These are phyloP conservation scores for Argyra leucocephala DNA, from an alignment of 2,888 invertebrate species.

Conservation along the genomic window DNA sequence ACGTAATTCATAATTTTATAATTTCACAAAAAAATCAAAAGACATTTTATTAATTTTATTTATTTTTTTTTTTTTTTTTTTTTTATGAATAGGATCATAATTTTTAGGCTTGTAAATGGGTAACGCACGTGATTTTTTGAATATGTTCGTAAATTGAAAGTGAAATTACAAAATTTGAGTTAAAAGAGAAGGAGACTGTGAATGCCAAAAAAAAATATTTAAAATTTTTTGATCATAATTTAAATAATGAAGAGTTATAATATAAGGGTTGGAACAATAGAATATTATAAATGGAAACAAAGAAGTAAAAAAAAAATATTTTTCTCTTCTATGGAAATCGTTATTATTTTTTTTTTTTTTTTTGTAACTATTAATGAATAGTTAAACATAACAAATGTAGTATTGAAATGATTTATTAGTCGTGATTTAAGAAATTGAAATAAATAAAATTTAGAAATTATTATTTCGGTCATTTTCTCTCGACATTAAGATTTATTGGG, in stretches of 20 bases:
- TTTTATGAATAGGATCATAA: background rate
- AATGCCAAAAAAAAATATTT: background rate
- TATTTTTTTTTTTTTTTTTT: background rate
- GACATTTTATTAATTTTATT: background rate
- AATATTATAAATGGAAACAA: background rate
- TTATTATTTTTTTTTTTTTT: no score
- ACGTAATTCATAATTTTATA: background rate
- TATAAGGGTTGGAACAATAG: background rate
- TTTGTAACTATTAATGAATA: no score
- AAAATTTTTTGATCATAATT: background rate
- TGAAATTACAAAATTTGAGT: background rate
- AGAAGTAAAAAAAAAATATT: background rate
- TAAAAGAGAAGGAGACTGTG: no score
- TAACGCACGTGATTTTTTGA: constrained; percentile 2
- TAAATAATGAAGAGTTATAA: background rate
- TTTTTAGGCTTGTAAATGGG: background rate
- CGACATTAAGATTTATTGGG: background rate
- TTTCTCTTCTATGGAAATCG: no score
- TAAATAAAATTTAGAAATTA: no score
- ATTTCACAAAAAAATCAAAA: background rate
- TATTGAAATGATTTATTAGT: background rate
- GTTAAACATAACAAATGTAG: no score
- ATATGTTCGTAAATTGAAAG: background rate
- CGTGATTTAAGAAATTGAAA: background rate
- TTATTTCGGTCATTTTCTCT: no score